Evolutionary conservation across 1,140 invertebrate species (phyloP).

Genomic region (Diorhabda elongata): DNA sequence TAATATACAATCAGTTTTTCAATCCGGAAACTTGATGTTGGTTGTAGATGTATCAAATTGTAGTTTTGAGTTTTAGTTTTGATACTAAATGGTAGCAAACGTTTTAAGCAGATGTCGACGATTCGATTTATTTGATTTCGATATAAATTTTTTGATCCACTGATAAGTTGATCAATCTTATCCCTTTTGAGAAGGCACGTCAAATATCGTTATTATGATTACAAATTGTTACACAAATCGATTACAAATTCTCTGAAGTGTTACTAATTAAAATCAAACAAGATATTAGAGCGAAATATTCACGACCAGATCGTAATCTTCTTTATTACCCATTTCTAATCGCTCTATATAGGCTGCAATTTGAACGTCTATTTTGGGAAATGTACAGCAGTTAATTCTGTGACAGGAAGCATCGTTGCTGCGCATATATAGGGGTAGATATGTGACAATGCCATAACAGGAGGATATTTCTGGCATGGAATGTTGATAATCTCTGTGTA

Average conservation of each 20-base stretch:
- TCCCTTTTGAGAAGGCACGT: no score
- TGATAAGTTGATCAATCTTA: no score
- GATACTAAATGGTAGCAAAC: no score
- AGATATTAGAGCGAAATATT: constrained; percentile 3
- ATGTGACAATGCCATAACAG: constrained; percentile 27
- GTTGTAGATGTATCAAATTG: no score
- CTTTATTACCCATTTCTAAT: constrained; percentile 2
- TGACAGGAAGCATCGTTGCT: background rate
- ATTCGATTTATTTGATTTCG: no score
- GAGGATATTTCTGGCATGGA: constrained; percentile 34
- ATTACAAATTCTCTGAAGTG: background rate
- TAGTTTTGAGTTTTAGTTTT: no score
- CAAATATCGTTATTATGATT: no score
- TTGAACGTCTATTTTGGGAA: background rate
- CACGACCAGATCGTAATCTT: background rate
- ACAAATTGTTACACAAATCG: background rate
- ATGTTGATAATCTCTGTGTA: constrained; percentile 36
- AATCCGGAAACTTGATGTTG: no score
- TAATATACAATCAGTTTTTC: no score
- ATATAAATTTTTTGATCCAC: no score
- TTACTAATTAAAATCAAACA: background rate
- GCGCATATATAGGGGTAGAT: background rate
- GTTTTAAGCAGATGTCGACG: no score
- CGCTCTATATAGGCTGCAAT: background rate
- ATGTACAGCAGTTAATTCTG: constrained; percentile 2